phyloP scores from a whole-genome alignment of 92 coral and sea anemone species.

The Umimayanthus kanabou region DNA sequence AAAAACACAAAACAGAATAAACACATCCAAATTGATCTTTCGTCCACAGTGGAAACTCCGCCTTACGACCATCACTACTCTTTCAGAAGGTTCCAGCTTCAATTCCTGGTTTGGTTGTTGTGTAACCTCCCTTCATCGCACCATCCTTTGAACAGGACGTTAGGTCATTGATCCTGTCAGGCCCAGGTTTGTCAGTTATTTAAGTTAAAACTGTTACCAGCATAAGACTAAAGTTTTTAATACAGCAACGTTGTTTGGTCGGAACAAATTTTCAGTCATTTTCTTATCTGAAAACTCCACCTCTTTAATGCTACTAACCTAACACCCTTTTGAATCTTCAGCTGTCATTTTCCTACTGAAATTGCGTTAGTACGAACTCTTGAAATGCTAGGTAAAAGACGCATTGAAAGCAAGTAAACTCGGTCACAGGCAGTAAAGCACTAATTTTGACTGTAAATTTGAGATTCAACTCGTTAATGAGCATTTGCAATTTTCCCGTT shows the following conservation, averaged over 20 bases:
- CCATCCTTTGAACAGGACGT: background rate
- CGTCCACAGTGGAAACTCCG: background rate
- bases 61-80: background rate
- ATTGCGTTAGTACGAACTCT: no score
- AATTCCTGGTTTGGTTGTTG: background rate
- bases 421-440: background rate
- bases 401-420: background rate
- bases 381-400: background rate
- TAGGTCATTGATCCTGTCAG: background rate
- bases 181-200: background rate
- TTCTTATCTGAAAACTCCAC: background rate
- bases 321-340: background rate
- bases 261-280: background rate
- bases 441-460: no score
- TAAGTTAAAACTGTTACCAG: background rate
- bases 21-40: background rate
- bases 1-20: background rate
- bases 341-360: background rate
- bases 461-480: no score
- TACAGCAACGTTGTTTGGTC: background rate
- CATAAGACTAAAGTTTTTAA: no score
- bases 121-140: background rate
- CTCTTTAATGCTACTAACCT: no score
- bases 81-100: background rate
- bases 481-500: background rate